Base-by-base conservation (phyloP, 2,888 invertebrate species). In the Nemoura dubitans region DNA sequence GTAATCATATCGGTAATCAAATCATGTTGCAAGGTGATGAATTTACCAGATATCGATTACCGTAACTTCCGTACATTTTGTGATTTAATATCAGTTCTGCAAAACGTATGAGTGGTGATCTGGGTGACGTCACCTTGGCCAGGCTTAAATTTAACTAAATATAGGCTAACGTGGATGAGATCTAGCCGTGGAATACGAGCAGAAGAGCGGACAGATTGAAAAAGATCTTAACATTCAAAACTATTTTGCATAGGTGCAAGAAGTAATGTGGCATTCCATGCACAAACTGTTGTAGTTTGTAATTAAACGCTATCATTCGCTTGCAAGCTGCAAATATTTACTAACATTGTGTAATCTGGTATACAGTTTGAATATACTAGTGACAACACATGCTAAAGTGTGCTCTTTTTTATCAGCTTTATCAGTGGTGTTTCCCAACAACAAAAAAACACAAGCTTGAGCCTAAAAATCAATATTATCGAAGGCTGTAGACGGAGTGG, bases 401-500 rank as follows among this genome's bases (percentile, higher is more conserved):
- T 59, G 21, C 14, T 59, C 21, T 59, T 59, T 36, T 59, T 59
- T 59, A 59, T 59, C 59, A 59, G 59, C 21, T 59, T 59, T 59
- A 59, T 59, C 59, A 59, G 59, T 59, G 6, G 59, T 59, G 59
- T 59, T 59, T 59, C 59, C 21, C 59, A 59, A 59, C 59, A 59
- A 59, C 59, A 10, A 21, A 59, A 59, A 16, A 14, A 59, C 6
- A 10, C 1, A 14, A 7, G 59, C 59, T 3, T 59, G 59, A 59
- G 59, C 59, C 59, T 59, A 59, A 59, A 36, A 59, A 59, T 59
- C 59, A 59, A 59, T 59, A 59, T 59, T 59, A 59, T 59, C 59
- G 59, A 59, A 59, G 59, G 59, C 59, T 59, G 59, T 59, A 59
- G 59, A 59, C 59, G 14, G 59, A 21, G 16, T 21, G 59, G 59